phyloP scores from a whole-genome alignment of 1,140 invertebrate species.

The Trachymyrmex cornetzi region DNA sequence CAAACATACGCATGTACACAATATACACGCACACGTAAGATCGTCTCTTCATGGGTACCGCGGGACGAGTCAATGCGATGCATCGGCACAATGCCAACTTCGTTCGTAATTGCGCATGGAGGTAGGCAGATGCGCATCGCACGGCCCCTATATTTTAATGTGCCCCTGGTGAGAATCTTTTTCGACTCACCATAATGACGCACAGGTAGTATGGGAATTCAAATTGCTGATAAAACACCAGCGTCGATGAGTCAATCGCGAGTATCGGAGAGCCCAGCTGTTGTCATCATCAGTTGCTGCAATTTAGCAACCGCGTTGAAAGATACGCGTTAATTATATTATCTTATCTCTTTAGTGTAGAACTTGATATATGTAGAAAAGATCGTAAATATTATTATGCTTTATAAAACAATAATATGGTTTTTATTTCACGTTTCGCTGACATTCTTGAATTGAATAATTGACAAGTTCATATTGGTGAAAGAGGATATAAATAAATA shows the following conservation, averaged over 20 bases:
- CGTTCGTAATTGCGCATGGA: constrained; percentile 67
- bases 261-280: constrained; percentile 19
- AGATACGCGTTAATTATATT: constrained; percentile 50
- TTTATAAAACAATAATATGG: no score
- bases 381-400: constrained; percentile 3
- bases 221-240: constrained; percentile 65
- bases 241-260: constrained; percentile 50
- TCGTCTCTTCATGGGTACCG: constrained; percentile 53
- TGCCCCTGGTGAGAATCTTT: constrained; percentile 65
- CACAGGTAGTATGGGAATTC: constrained; percentile 71
- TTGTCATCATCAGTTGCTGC: background rate
- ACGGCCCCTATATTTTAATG: constrained; percentile 74
- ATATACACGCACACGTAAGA: background rate
- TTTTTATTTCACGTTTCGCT: no score
- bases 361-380: background rate
- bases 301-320: background rate
- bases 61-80: constrained; percentile 55
- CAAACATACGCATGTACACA: background rate
- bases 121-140: constrained; percentile 74
- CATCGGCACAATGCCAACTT: constrained; percentile 70
- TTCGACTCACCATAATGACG: constrained; percentile 55
- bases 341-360: constrained; percentile 35
- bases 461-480: no score
- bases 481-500: no score
- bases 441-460: no score